A percentile compares a stretch with the other conserved stretches of the same genome.
These are phyloP conservation scores for Balanococcus diminutus DNA, from an alignment of 2,888 invertebrate species.

Conservation along the genomic window DNA sequence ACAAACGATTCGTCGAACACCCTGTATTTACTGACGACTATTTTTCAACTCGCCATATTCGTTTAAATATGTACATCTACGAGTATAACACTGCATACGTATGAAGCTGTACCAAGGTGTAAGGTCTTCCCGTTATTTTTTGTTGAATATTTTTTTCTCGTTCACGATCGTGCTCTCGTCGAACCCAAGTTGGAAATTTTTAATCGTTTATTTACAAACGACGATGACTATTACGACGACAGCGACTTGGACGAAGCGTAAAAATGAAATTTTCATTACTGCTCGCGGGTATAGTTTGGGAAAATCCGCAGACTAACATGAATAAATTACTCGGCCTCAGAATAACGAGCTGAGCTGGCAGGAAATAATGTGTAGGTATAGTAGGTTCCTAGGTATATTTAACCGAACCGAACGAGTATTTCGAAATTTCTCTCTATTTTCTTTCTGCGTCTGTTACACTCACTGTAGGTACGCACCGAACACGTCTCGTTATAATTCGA, in stretches of 20 bases:
- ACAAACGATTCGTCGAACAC: neutral
- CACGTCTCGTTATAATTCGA: neutral
- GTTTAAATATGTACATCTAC: neutral
- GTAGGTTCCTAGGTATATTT: no score
- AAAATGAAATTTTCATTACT: conserved; percentile 4
- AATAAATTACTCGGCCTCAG: neutral
- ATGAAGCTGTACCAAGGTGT: no score
- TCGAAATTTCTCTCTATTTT: no score
- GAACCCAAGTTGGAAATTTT: neutral
- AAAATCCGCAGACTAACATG: conserved; percentile 17
- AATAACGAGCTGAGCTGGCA: conserved; percentile 1
- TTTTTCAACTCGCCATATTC: neutral
- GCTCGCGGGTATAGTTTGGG: neutral
- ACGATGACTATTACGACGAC: neutral
- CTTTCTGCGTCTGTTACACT: no score
- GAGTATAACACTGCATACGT: neutral
- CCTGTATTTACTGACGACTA: neutral
- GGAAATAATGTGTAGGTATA: neutral
- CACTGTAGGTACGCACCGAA: no score
- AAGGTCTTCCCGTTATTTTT: neutral
- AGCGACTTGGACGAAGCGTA: neutral
- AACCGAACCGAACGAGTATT: no score
- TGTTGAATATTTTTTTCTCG: neutral
- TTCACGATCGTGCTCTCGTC: neutral
- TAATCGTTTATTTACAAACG: conserved; percentile 17